Base-by-base conservation (phyloP, 1,140 invertebrate genomes). In the Formica exsecta region DNA sequence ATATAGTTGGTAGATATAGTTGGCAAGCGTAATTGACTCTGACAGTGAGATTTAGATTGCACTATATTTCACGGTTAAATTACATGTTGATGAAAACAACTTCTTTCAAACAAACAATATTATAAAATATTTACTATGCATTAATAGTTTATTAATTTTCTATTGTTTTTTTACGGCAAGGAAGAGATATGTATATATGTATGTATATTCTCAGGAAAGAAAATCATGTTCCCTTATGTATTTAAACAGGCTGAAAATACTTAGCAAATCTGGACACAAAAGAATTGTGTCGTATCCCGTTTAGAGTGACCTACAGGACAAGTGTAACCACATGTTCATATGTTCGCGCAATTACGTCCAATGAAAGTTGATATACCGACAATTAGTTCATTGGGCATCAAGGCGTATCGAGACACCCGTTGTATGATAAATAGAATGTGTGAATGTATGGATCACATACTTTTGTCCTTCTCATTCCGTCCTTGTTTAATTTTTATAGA, bases 351-450 rank as follows among this genome's bases (percentile, higher is more conserved):
- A 93, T 93, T 93, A 90, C 77, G 89, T 89, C 91, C 93, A 93
- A 93, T 93, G 93, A 93, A 93, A 93, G 92, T 87, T 93, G 93
- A 93, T 93, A 93, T 88, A 89, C 86, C 64, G 92, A 90, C 92
- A 93, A 93, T 93, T 93, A 93, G 91, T 92, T 93, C 90, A 92
- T 93, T 93, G 93, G 89, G 86, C 90, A 88, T 86, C 87, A 91
- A 92, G 92, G 81, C 91, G 77, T 86, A 87, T 54, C 71, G 73
- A 87, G 71, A 76, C 57, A 66, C 73, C 64, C 74, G 77, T 61
- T 77, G 54, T 85, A 59, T 66, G 81, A 87, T 68, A 70, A 62
- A 16, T 57, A 48, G 25, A 25, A 44, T 13, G 13, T 51, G 38
- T 51, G 36, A 54, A 77, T 85, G 32, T 38, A 32, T 62, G 59